Percentiles rank a stretch among this genome's conserved stretches.
phyloP scores from a whole-genome alignment of 2,113 vertebrate genomes.

The Sander vitreus region DNA sequence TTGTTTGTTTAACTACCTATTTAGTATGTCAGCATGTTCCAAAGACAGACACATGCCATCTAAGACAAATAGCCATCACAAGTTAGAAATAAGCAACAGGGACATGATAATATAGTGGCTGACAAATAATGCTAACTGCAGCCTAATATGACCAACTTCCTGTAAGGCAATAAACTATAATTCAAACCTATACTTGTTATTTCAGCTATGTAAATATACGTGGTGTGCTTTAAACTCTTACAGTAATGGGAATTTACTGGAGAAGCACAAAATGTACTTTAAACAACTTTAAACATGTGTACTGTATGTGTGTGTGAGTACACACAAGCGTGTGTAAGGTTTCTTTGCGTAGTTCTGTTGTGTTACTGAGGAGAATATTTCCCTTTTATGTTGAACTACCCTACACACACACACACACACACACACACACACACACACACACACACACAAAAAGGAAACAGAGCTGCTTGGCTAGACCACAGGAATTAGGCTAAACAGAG shows the following conservation, averaged over 20 bases:
- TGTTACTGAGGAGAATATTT: constrained; percentile 36
- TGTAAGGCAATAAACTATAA: too few relatives aligned
- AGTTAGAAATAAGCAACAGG: not conserved
- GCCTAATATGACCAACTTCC: not conserved
- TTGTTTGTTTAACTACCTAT: not conserved
- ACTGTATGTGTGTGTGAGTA: not conserved
- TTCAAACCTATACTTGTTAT: not conserved
- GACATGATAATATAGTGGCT: not conserved
- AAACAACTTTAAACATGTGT: constrained; percentile 12
- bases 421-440: not conserved
- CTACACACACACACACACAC: not conserved
- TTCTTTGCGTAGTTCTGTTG: constrained; percentile 27
- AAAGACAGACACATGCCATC: not conserved
- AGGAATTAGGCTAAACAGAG: constrained; percentile 43
- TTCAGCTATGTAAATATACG: not conserved
- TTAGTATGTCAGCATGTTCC: not conserved
- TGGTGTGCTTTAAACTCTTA: not conserved
- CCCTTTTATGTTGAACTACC: too few relatives aligned
- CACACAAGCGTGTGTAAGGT: not conserved
- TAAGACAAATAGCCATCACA: not conserved
- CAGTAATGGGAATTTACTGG: not conserved
- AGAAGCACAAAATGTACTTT: not conserved
- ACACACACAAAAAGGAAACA: constrained; percentile 20
- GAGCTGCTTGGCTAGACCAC: constrained; percentile 38
- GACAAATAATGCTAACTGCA: not conserved